Conservation (phyloP, 1,140 invertebrate genomes). For the Acyrthosiphon pisum region DNA sequence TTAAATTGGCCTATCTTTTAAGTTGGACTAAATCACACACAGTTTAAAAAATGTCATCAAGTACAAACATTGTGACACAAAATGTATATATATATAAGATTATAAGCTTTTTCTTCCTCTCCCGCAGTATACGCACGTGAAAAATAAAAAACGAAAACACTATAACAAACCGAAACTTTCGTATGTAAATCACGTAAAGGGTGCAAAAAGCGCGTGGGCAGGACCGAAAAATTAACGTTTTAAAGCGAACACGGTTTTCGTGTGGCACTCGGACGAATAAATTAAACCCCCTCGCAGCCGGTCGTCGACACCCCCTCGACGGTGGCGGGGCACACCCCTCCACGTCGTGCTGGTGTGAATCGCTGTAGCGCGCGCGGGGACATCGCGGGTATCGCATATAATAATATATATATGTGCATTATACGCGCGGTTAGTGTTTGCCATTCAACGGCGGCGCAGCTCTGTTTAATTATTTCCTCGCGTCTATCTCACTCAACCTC, state of each 20-base stretch:
- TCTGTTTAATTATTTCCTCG: constrained; percentile 26
- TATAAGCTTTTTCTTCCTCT: background rate
- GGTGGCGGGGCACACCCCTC: background rate
- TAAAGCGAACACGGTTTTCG: constrained; percentile 55
- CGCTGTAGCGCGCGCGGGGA: background rate
- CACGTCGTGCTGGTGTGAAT: constrained; percentile 4
- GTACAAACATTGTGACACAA: too few relatives aligned
- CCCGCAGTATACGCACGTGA: background rate
- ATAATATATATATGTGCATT: background rate
- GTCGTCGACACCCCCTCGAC: background rate
- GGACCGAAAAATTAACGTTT: constrained; percentile 57
- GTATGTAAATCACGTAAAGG: constrained; percentile 47
- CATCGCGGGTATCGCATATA: background rate
- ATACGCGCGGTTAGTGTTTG: background rate
- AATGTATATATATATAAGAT: too few relatives aligned
- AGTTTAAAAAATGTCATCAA: too few relatives aligned
- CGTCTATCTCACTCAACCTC: background rate
- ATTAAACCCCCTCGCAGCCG: background rate
- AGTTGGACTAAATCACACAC: too few relatives aligned
- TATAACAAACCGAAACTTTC: background rate
- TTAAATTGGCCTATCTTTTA: too few relatives aligned
- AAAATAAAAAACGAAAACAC: background rate
- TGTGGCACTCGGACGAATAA: constrained; percentile 51
- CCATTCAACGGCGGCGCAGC: background rate
- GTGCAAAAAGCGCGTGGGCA: constrained; percentile 50